Conservation (phyloP, 2,113 vertebrate species). For the Heterotilapia buettikoferi region DNA sequence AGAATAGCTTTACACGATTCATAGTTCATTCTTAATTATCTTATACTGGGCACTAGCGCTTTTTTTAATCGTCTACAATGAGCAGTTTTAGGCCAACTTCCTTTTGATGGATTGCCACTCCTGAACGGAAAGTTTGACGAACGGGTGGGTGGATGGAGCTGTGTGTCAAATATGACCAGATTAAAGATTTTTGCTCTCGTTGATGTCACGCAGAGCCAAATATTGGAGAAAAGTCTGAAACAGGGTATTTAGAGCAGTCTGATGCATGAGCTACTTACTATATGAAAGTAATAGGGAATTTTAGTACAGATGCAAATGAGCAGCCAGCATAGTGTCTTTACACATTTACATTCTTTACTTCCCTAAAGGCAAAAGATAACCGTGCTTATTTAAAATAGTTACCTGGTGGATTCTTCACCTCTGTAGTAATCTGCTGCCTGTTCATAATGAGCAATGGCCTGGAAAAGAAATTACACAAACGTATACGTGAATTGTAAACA, state of each 20-base stretch:
- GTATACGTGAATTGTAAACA: not conserved
- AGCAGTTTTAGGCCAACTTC: not conserved
- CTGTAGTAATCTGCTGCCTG: constrained; percentile 94
- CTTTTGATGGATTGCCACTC: not conserved
- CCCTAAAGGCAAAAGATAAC: not conserved
- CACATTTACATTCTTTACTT: not conserved
- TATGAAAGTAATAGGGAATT: not conserved
- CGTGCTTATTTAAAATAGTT: not conserved
- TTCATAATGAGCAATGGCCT: constrained; percentile 92
- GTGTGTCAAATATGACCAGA: not conserved
- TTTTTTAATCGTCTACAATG: not conserved
- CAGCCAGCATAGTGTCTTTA: not conserved
- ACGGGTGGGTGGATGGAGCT: not conserved
- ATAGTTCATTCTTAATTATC: not conserved
- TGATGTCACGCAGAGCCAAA: not conserved
- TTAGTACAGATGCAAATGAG: not conserved
- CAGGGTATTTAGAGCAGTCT: not conserved
- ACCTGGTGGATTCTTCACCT: constrained; percentile 92
- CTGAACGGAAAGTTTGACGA: not conserved
- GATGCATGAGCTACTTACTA: not conserved
- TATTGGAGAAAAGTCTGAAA: not conserved
- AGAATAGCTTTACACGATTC: accelerated
- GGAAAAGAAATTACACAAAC: not conserved
- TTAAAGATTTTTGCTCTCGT: not conserved
- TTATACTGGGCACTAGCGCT: not conserved